Evolutionary conservation across 2,113 vertebrate species (phyloP), one percentile per base, ranked within the genome.

Genomic region (Cepphus grylle): DNA sequence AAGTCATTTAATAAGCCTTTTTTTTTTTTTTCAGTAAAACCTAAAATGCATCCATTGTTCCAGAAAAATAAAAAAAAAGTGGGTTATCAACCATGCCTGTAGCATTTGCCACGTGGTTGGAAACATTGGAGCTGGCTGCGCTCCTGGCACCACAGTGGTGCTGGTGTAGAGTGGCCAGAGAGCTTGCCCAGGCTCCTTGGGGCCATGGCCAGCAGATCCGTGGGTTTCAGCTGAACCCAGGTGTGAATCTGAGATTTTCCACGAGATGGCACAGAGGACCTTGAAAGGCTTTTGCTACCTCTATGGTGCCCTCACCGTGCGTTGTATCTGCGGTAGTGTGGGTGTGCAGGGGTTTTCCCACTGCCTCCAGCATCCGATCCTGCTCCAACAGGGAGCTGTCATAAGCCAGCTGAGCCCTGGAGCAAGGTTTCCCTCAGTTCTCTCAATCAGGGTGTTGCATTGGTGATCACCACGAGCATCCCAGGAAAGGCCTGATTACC

Each of bases 401-500:
- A 6, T 16, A 19, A 87, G 18, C 30, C 55, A 45, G 70, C 43
- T 86, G 81, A 80, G 81, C 19, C 30, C 40, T 86, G 72, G 30
- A 62, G 62, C 20, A 15, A 12, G 43, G 20, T 25, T 34, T 8
- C 15, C 26, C 13, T 4, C 61, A 52, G 81, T 18, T 62, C 58
- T 56, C 47, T 17, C 43, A 7, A 2, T 3, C 2, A 1, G 15
- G 40, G 9, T 67, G 30, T 36, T 34, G 34, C 27, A 4, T 2
- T 21, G 56, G 38, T 19, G n/a, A 14, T 10, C 52, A 20, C 25
- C 36, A 15, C 0, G 0, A 58, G 30, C 43, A 30, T 47, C 40
- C 50, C 30, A 29, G 42, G 40, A 76, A 30, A 77, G 10, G 25
- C 34, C 43, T 49, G 29, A 7, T 22, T 45, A 19, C 23, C n/a